Evolutionary conservation across 2,888 invertebrate species (phyloP).

Genomic region (Unio delphinus): DNA sequence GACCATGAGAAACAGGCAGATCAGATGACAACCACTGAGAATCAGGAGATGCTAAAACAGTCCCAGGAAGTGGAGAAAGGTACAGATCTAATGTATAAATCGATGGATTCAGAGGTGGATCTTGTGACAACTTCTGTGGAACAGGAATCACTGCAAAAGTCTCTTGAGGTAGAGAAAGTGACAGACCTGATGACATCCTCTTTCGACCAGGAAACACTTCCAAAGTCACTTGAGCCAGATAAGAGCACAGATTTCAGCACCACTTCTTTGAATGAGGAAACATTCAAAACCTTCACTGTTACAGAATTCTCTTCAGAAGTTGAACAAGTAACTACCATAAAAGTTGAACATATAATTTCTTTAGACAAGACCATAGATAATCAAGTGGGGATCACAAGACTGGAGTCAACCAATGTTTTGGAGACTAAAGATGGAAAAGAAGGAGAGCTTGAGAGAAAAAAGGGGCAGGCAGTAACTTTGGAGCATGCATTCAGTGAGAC

Average conservation of each 20-base stretch:
- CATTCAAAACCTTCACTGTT: no score
- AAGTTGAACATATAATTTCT: no score
- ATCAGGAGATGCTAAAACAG: conserved; percentile 1
- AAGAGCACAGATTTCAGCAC: conserved; percentile 27
- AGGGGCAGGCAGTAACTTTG: no score
- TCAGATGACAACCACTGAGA: conserved; percentile 2
- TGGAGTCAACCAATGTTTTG: no score
- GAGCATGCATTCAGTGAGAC: neutral
- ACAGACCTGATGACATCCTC: conserved; percentile 3
- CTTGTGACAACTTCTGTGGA: conserved; percentile 17
- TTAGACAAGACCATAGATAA: no score
- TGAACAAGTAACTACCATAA: no score
- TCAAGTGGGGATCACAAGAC: no score
- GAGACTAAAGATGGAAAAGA: no score
- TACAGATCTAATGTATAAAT: conserved; percentile 7
- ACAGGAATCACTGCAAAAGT: conserved; percentile 28
- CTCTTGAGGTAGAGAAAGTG: conserved; percentile 30
- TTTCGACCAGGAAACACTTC: neutral
- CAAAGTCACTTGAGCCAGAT: conserved; percentile 15
- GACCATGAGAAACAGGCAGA: neutral
- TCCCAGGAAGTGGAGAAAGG: no score
- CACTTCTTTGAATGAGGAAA: conserved; percentile 18
- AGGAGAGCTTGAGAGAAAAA: no score
- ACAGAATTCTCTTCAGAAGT: no score
- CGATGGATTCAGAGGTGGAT: conserved; percentile 1